phyloP scores from a whole-genome alignment of 2,888 invertebrate species.

The Cryptus armator region DNA sequence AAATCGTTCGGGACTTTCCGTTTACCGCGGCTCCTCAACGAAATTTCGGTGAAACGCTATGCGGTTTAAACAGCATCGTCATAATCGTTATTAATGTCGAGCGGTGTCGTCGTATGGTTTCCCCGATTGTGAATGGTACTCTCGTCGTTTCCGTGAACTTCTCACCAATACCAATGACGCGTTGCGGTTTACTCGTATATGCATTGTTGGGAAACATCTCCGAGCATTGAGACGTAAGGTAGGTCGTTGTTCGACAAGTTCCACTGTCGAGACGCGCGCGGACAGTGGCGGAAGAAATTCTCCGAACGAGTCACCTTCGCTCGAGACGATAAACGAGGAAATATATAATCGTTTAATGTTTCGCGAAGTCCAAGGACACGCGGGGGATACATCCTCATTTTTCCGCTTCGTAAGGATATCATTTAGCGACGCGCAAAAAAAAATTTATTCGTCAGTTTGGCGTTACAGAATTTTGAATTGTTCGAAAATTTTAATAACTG shows the following conservation, averaged over 20 bases:
- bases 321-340: neutral
- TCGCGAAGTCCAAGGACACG: neutral
- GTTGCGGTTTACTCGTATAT: too few relatives aligned
- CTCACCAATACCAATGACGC: too few relatives aligned
- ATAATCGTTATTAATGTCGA: neutral
- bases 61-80: neutral
- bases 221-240: slow-evolving; percentile 36
- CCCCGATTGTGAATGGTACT: neutral
- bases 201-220: neutral
- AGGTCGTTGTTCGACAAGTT: slow-evolving; percentile 66
- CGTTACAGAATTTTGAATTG: too few relatives aligned
- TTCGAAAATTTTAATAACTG: too few relatives aligned
- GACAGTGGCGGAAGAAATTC: neutral
- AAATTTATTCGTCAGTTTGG: too few relatives aligned
- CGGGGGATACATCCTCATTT: neutral
- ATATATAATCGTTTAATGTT: neutral
- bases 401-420: neutral
- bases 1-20: neutral
- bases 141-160: too few relatives aligned
- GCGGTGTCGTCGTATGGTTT: slow-evolving; percentile 2
- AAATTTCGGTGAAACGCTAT: slow-evolving; percentile 21
- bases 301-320: slow-evolving; percentile 27
- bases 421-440: too few relatives aligned
- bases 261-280: slow-evolving; percentile 7
- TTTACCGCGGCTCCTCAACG: neutral